A percentile compares a stretch with the other conserved stretches of the same genome.
Evolutionary conservation across 2,888 invertebrate genomes (phyloP).

Genomic region (Diachrysia chrysitis): DNA sequence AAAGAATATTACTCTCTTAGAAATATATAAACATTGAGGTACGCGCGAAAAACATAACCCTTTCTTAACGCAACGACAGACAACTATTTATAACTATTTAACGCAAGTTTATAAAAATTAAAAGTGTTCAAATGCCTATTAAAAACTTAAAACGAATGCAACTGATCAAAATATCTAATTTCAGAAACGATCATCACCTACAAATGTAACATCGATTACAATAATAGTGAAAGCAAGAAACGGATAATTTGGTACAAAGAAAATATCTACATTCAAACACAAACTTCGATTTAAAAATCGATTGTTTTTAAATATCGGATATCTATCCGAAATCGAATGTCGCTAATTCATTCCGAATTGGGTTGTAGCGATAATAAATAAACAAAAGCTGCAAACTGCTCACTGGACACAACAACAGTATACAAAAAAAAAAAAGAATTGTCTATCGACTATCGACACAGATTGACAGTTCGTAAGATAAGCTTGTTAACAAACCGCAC

Average conservation of each 20-base stretch:
- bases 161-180: background rate
- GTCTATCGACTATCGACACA: constrained; percentile 16
- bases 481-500: constrained; percentile 25
- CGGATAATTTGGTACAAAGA: constrained; percentile 48
- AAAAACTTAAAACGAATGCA: background rate
- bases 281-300: constrained; percentile 14
- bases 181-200: constrained; percentile 63
- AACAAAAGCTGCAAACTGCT: constrained; percentile 25
- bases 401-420: too few relatives aligned
- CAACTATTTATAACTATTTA: background rate
- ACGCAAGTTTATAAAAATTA: background rate
- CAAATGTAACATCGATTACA: constrained; percentile 59
- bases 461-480: constrained; percentile 25
- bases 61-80: too few relatives aligned
- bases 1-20: too few relatives aligned
- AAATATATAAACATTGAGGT: too few relatives aligned
- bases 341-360: constrained; percentile 36
- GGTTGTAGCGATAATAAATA: constrained; percentile 7
- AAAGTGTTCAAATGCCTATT: background rate
- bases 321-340: constrained; percentile 18
- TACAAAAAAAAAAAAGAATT: constrained; percentile 20
- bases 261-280: constrained; percentile 48
- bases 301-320: constrained; percentile 29
- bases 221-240: constrained; percentile 68
- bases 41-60: too few relatives aligned